Conservation (phyloP, 2,113 vertebrate species). For the Felis chaus region DNA sequence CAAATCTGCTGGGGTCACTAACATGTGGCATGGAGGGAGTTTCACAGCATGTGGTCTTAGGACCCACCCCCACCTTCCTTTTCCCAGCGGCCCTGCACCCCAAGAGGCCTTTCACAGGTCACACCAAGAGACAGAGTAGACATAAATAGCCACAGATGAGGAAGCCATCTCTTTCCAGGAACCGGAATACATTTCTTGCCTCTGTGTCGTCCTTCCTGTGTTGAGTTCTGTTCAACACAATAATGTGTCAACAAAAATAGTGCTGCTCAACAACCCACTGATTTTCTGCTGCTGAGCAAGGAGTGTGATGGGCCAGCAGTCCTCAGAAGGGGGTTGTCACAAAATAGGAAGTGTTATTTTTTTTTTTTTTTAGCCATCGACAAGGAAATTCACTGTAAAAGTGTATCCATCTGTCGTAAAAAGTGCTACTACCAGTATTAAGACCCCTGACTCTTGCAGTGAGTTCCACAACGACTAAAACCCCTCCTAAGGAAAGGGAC, state of each 20-base stretch:
- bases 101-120: neutral
- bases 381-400: neutral
- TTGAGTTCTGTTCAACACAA: neutral
- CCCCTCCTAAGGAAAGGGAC: neutral
- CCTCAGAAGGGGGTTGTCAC: neutral
- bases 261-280: neutral
- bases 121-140: neutral
- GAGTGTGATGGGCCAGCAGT: too few relatives aligned
- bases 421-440: neutral
- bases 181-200: neutral
- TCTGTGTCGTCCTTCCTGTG: neutral
- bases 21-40: too few relatives aligned
- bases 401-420: neutral
- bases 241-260: fast-evolving
- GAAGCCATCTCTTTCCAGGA: neutral
- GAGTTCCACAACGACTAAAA: neutral
- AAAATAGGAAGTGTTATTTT: neutral
- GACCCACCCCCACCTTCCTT: neutral
- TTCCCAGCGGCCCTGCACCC: neutral
- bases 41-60: neutral
- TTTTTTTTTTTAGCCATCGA: neutral
- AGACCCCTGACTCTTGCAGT: neutral
- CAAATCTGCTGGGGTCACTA: neutral
- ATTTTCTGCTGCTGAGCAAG: neutral
- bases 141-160: neutral